Evolutionary conservation across 2,113 vertebrate species (phyloP).

Genomic region (Phycodurus eques): DNA sequence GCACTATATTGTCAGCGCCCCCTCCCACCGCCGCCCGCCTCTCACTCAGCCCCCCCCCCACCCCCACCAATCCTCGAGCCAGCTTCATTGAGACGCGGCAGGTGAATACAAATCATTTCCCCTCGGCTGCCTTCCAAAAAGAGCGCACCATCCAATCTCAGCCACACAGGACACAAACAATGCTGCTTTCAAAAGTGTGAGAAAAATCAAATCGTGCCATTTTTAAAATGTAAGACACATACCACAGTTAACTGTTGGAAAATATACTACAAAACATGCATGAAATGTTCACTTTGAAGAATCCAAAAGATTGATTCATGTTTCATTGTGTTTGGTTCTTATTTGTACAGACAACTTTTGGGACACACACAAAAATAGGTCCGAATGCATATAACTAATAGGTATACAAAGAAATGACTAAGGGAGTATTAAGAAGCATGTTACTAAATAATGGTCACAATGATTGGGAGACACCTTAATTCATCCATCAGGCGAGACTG

Average conservation of each 20-base stretch:
- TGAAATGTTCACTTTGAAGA: not conserved
- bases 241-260: conserved; percentile 34
- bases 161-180: conserved; percentile 67
- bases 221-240: conserved; percentile 38
- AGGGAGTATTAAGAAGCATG: not conserved
- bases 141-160: conserved; percentile 65
- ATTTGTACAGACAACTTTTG: not conserved
- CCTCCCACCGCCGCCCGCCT: conserved; percentile 25
- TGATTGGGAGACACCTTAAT: no score
- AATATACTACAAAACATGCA: not conserved
- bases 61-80: conserved; percentile 21
- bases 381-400: not conserved
- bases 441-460: no score
- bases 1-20: conserved; percentile 48
- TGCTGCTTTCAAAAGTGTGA: conserved; percentile 71
- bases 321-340: not conserved
- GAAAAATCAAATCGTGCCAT: conserved; percentile 67
- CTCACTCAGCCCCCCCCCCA: conserved; percentile 43
- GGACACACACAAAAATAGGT: not conserved
- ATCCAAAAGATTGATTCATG: not conserved
- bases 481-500: no score
- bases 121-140: conserved; percentile 68
- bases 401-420: not conserved
- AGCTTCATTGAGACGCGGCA: conserved; percentile 69
- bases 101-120: conserved; percentile 78